phyloP scores from a whole-genome alignment of 2,888 invertebrate species.

The Disparrhopalites patrizii region DNA sequence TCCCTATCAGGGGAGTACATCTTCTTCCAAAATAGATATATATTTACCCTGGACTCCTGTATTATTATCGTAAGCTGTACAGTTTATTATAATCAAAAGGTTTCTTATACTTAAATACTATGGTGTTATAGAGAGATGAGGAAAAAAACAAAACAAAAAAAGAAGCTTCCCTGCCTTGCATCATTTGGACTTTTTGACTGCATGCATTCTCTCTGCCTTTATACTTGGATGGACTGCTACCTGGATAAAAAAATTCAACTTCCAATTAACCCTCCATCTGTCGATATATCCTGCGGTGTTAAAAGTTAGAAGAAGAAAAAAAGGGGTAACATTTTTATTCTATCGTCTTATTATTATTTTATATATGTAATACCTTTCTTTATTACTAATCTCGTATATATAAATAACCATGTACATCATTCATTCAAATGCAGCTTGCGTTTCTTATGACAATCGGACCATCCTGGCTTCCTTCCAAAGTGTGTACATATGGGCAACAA shows the following conservation, averaged over 20 bases:
- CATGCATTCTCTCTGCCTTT: too few species aligned
- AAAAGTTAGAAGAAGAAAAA: conserved; percentile 23
- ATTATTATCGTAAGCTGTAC: neutral
- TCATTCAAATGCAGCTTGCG: conserved; percentile 26
- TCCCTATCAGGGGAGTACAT: too few species aligned
- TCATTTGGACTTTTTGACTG: conserved; percentile 20
- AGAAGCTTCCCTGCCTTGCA: conserved; percentile 13
- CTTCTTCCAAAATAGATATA: neutral
- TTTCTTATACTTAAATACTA: neutral
- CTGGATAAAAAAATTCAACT: conserved; percentile 28
- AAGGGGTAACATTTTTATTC: conserved; percentile 26
- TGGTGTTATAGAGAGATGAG: neutral
- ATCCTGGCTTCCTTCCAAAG: too few species aligned
- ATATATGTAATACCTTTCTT: too few species aligned
- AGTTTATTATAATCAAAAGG: conserved; percentile 6
- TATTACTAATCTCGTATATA: too few species aligned
- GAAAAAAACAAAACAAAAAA: neutral
- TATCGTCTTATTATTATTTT: too few species aligned
- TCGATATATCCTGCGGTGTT: conserved; percentile 36
- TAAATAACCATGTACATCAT: too few species aligned
- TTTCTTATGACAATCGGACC: neutral
- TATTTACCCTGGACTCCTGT: neutral
- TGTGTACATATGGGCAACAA: too few species aligned
- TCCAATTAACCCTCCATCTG: conserved; percentile 42
- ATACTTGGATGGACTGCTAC: too few species aligned